A percentile compares a stretch with the other conserved stretches of the same genome.
These are phyloP conservation scores for Chauna torquata DNA, from an alignment of 2,113 vertebrate species.

Conservation along the genomic window DNA sequence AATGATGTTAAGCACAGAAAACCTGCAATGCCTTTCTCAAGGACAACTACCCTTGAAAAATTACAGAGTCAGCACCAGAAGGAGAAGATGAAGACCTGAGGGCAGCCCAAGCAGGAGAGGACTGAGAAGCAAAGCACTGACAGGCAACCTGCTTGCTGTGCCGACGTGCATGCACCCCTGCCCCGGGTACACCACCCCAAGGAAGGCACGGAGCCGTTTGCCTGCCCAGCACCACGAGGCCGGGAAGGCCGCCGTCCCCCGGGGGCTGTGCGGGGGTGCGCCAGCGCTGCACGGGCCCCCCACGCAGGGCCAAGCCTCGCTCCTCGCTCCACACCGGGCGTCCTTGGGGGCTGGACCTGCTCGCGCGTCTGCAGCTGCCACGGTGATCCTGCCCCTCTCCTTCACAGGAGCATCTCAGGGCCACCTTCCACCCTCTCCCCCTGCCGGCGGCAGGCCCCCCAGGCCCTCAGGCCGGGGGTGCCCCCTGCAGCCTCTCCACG, in stretches of 20 bases:
- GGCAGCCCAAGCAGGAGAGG: background rate
- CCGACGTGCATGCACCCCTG: accelerated
- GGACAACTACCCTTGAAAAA: conserved; percentile 21
- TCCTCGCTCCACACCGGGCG: background rate
- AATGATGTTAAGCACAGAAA: background rate
- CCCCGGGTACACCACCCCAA: background rate
- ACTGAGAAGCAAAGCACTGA: background rate
- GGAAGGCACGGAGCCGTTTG: accelerated
- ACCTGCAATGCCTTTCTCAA: background rate
- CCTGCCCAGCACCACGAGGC: accelerated
- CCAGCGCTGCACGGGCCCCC: too few species aligned
- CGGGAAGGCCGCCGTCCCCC: background rate
- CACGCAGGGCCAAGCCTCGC: accelerated
- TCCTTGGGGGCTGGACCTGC: accelerated
- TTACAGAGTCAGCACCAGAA: background rate
- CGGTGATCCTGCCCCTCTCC: background rate
- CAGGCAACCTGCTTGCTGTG: background rate
- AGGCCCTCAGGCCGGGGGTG: background rate
- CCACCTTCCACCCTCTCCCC: background rate
- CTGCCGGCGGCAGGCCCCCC: background rate
- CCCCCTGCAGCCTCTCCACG: background rate
- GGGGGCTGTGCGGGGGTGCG: too few species aligned
- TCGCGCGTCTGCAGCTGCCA: accelerated
- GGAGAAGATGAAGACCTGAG: background rate
- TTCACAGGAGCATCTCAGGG: background rate